A percentile compares a stretch with the other conserved stretches of the same genome.
phyloP scores from a whole-genome alignment of 2,113 vertebrate species.

The Rhinolophus sinicus region DNA sequence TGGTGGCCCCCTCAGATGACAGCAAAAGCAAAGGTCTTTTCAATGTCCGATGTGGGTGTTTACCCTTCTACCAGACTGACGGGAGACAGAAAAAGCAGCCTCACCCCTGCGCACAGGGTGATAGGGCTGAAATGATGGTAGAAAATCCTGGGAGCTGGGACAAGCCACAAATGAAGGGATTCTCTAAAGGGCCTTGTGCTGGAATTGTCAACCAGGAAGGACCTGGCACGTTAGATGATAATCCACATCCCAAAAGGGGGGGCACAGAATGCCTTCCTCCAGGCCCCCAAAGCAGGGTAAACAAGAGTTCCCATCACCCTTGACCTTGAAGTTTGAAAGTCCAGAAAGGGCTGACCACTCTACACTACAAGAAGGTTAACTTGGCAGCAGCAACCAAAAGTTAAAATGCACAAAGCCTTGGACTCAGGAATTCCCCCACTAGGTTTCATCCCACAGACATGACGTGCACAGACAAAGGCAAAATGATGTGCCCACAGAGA shows the following conservation, averaged over 20 bases:
- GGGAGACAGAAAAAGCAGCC: background rate
- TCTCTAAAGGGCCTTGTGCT: rapidly evolving
- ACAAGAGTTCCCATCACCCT: background rate
- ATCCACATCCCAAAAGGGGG: background rate
- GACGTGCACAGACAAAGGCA: background rate
- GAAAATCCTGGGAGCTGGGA: background rate
- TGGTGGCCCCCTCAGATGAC: background rate
- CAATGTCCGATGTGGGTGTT: background rate
- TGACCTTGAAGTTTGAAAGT: background rate
- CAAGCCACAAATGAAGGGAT: background rate
- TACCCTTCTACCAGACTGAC: background rate
- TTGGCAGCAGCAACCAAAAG: background rate
- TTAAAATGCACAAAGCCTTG: background rate
- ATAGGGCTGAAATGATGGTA: too few relatives aligned
- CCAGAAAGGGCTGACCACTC: background rate
- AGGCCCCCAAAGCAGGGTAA: background rate
- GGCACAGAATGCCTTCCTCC: background rate
- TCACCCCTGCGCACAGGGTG: background rate
- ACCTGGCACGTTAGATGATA: background rate
- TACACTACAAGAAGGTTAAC: background rate
- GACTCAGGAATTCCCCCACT: background rate
- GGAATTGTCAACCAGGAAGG: background rate
- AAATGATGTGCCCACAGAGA: background rate
- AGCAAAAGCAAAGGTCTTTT: background rate
- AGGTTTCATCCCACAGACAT: background rate